A percentile compares a stretch with the other conserved stretches of the same genome.
phyloP scores from a whole-genome alignment of 2,113 vertebrate genomes.

The Mola mola region DNA sequence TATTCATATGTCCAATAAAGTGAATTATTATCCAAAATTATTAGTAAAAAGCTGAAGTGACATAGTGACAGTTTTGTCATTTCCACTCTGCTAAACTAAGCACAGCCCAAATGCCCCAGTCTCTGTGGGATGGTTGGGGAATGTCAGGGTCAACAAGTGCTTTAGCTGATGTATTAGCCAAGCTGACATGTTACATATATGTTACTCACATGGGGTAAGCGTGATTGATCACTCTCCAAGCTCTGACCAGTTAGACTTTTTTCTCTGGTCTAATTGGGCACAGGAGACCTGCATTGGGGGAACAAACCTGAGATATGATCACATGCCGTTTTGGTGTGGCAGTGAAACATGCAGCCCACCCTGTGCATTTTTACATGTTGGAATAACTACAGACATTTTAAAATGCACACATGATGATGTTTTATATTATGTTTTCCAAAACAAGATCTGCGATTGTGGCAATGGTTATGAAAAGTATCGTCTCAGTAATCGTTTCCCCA shows the following conservation, averaged over 20 bases:
- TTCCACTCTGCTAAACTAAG: slow-evolving; percentile 5
- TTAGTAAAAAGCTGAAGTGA: slow-evolving; percentile 25
- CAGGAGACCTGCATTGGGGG: slow-evolving; percentile 26
- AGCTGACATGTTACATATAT: slow-evolving; percentile 69
- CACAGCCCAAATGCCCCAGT: slow-evolving; percentile 24
- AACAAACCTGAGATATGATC: slow-evolving; percentile 36
- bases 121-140: slow-evolving; percentile 45
- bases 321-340: slow-evolving; percentile 19
- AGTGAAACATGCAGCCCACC: not conserved
- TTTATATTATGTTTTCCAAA: not conserved
- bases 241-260: slow-evolving; percentile 60
- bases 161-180: slow-evolving; percentile 70
- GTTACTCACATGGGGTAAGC: slow-evolving; percentile 57
- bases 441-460: slow-evolving; percentile 17
- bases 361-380: not conserved
- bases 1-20: not conserved
- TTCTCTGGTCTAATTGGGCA: slow-evolving; percentile 67
- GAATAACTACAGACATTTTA: not conserved
- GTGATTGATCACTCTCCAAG: slow-evolving; percentile 65
- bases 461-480: slow-evolving; percentile 2
- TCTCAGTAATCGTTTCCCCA: slow-evolving; percentile 40
- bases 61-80: slow-evolving; percentile 25
- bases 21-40: not conserved
- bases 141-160: slow-evolving; percentile 59
- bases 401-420: not conserved